Evolutionary conservation across 2,888 invertebrate species (phyloP).

Genomic region (Adela reaumurella): DNA sequence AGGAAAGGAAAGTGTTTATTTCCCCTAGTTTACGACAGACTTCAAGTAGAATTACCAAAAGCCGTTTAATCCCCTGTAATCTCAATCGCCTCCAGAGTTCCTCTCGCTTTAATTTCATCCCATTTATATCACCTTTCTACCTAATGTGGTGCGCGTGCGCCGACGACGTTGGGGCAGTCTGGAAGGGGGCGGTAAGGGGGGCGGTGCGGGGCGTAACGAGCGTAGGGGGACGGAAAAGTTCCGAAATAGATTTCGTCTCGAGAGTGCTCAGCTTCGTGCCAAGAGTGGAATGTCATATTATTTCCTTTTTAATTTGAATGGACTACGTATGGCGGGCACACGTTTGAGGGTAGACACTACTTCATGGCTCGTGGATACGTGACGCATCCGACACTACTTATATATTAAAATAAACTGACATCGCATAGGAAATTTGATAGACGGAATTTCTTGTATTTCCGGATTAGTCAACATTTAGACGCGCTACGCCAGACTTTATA

Average conservation of each 20-base stretch:
- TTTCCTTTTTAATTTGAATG: neutral
- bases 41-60: neutral
- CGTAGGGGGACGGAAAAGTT: neutral
- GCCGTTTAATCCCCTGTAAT: neutral
- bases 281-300: neutral
- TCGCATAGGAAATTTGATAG: no score
- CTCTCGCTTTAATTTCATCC: neutral
- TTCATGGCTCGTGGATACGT: no score
- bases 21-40: no score
- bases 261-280: neutral
- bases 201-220: neutral
- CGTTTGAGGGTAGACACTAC: no score
- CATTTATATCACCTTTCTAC: neutral
- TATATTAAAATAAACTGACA: no score
- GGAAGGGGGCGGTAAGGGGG: neutral
- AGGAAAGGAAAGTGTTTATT: no score
- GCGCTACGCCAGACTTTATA: no score
- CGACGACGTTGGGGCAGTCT: slow-evolving; percentile 13
- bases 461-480: no score
- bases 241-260: neutral
- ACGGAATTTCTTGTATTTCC: no score
- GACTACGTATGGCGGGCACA: neutral
- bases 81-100: neutral
- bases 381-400: no score
- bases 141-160: slow-evolving; percentile 25